A percentile compares a stretch with the other conserved stretches of the same genome.
These are phyloP conservation scores for Macrobrachium nipponense DNA, from an alignment of 1,140 invertebrate genomes.

Conservation along the genomic window DNA sequence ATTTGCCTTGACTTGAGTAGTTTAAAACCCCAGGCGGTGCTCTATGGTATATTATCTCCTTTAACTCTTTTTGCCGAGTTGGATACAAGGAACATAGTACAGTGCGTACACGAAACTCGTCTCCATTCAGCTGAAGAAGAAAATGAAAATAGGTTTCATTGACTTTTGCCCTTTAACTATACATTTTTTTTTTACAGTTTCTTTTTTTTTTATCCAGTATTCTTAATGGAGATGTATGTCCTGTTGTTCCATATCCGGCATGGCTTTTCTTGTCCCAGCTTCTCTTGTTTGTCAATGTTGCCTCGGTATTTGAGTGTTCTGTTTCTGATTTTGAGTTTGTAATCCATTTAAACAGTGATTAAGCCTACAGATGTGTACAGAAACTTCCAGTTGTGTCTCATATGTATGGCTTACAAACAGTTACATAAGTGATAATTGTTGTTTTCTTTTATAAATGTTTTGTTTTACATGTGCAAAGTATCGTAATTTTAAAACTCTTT, in stretches of 20 bases:
- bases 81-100: slow-evolving; percentile 17
- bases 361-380: neutral
- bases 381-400: neutral
- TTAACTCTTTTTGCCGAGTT: slow-evolving; percentile 41
- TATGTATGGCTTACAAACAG: neutral
- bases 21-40: slow-evolving; percentile 38
- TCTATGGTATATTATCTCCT: slow-evolving; percentile 42
- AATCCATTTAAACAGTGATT: neutral
- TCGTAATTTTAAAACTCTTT: slow-evolving; percentile 36
- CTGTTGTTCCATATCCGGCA: slow-evolving; percentile 30
- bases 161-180: slow-evolving; percentile 8
- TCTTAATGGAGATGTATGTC: slow-evolving; percentile 19
- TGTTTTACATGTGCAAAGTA: slow-evolving; percentile 53
- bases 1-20: slow-evolving; percentile 11
- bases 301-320: slow-evolving; percentile 49
- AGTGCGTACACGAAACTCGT: neutral
- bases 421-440: neutral
- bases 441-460: slow-evolving; percentile 13
- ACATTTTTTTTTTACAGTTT: neutral
- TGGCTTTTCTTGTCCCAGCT: slow-evolving; percentile 37
- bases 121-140: slow-evolving; percentile 12
- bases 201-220: slow-evolving; percentile 3
- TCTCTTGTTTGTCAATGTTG: slow-evolving; percentile 56
- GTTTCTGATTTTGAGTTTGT: slow-evolving; percentile 15
- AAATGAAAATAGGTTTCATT: slow-evolving; percentile 4